Evolutionary conservation across 1,140 invertebrate genomes (phyloP).

Genomic region (Teleopsis dalmanni): DNA sequence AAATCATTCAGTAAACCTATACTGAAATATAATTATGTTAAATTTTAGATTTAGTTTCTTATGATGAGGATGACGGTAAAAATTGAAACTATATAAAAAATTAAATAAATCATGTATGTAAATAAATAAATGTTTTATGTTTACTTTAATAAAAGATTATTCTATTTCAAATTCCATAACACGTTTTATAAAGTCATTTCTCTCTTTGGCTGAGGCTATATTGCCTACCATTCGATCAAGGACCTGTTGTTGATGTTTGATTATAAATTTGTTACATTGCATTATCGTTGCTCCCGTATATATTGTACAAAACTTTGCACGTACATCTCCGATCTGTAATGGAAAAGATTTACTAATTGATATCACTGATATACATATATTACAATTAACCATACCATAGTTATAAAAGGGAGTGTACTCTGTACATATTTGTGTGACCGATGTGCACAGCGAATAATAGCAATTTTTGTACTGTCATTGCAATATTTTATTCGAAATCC

Average conservation of each 20-base stretch:
- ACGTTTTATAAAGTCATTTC: constrained; percentile 47
- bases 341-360: not conserved
- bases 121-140: not conserved
- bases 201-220: constrained; percentile 47
- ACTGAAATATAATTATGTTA: too few species aligned
- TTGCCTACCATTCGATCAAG: constrained; percentile 33
- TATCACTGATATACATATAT: not conserved
- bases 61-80: too few species aligned
- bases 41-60: too few species aligned
- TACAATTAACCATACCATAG: constrained; percentile 24
- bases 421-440: constrained; percentile 64
- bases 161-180: constrained; percentile 48
- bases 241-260: constrained; percentile 54
- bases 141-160: constrained; percentile 14
- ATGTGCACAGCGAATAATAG: constrained; percentile 60
- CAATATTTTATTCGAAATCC: constrained; percentile 71
- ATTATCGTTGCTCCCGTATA: constrained; percentile 70
- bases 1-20: too few species aligned
- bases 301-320: constrained; percentile 56
- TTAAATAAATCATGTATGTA: too few species aligned
- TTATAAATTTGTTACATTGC: constrained; percentile 66
- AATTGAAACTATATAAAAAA: too few species aligned
- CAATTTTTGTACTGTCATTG: constrained; percentile 64
- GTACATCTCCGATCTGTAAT: constrained; percentile 50
- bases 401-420: constrained; percentile 59